A percentile compares a stretch with the other conserved stretches of the same genome.
These are phyloP conservation scores for Pseudomyrmex dendroicus DNA, from an alignment of 1,140 invertebrate species.

Conservation along the genomic window DNA sequence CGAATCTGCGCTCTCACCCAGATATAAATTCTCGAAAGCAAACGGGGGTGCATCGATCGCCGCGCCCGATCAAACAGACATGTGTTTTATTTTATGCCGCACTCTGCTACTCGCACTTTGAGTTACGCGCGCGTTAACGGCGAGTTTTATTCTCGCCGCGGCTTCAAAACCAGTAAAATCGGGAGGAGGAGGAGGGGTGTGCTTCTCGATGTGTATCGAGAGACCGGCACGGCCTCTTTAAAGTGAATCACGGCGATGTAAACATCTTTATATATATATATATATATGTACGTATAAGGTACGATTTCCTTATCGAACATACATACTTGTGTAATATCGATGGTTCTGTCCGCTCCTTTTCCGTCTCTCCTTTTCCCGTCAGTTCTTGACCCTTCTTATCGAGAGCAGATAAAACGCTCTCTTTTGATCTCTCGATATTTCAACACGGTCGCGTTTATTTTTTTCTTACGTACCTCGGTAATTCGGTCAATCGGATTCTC, in stretches of 20 bases:
- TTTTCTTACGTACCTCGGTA: neutral
- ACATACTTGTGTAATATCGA: too few relatives aligned
- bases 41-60: constrained; percentile 44
- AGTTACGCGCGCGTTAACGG: constrained; percentile 43
- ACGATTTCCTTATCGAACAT: neutral
- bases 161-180: constrained; percentile 1
- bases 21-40: constrained; percentile 20
- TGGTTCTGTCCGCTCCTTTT: too few relatives aligned
- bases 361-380: neutral
- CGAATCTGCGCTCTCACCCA: constrained; percentile 43
- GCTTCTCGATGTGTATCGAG: constrained; percentile 38
- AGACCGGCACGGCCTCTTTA: constrained; percentile 29
- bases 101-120: constrained; percentile 26
- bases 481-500: constrained; percentile 1
- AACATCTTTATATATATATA: constrained; percentile 49
- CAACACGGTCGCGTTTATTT: constrained; percentile 2
- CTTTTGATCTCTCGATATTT: constrained; percentile 21
- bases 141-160: constrained; percentile 46
- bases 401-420: neutral
- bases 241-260: constrained; percentile 65
- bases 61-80: constrained; percentile 38
- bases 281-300: neutral
- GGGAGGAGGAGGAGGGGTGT: constrained; percentile 28
- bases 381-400: neutral
- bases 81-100: constrained; percentile 51